These are phyloP conservation scores for Psittacula derbiana DNA, from an alignment of 2,797 vertebrate genomes.

Conservation along the genomic window DNA sequence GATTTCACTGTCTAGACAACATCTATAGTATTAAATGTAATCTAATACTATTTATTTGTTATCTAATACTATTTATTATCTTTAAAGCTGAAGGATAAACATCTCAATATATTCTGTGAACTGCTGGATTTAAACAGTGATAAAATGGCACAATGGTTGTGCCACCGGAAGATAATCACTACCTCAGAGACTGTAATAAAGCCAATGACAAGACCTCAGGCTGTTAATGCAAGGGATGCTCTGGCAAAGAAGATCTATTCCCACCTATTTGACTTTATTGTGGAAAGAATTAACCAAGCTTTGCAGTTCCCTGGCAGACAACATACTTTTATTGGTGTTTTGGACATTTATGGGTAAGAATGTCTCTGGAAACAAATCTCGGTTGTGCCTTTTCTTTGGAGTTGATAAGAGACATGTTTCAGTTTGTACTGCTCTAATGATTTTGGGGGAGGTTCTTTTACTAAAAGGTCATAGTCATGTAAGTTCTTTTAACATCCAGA, in stretches of 20 bases:
- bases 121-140: slow-evolving; percentile 79
- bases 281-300: slow-evolving; percentile 88
- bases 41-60: not conserved
- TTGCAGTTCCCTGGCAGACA: slow-evolving; percentile 88
- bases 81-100: slow-evolving; percentile 81
- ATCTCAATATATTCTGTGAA: slow-evolving; percentile 87
- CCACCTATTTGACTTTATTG: slow-evolving; percentile 89
- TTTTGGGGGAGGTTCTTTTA: not conserved
- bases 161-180: slow-evolving; percentile 87
- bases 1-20: not conserved
- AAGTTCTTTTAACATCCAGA: not conserved
- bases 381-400: not conserved
- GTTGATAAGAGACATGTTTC: not conserved
- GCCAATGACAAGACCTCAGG: slow-evolving; percentile 84
- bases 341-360: slow-evolving; percentile 97
- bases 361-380: not conserved
- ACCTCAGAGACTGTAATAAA: slow-evolving; percentile 88
- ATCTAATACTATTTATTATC: not conserved
- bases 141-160: slow-evolving; percentile 86
- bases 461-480: not conserved
- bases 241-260: slow-evolving; percentile 96
- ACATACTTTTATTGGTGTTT: slow-evolving; percentile 94
- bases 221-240: slow-evolving; percentile 87
- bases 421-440: not conserved
- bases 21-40: not conserved